These are phyloP conservation scores for Lamprologus tigripictilis DNA, from an alignment of 2,113 vertebrate genomes.

Conservation along the genomic window DNA sequence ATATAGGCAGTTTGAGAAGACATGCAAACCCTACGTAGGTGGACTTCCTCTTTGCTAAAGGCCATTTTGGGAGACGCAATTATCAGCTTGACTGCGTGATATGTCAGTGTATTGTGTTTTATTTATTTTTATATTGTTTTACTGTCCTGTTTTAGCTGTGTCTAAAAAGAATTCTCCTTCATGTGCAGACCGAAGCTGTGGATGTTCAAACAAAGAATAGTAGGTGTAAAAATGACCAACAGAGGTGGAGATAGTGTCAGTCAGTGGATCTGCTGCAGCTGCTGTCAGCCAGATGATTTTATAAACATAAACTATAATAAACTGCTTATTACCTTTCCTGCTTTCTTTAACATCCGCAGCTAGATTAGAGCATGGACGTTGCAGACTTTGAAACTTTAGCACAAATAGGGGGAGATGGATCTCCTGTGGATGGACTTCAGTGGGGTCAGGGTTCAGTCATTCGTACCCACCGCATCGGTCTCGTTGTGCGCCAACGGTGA, in stretches of 20 bases:
- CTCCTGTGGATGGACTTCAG: neutral
- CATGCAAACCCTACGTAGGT: neutral
- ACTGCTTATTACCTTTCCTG: neutral
- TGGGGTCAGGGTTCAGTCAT: accelerated
- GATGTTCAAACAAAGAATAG: neutral
- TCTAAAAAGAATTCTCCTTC: neutral
- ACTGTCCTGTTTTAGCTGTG: neutral
- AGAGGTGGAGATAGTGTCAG: neutral
- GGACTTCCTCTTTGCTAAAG: neutral
- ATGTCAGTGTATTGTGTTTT: neutral
- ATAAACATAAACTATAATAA: neutral
- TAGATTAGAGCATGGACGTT: neutral
- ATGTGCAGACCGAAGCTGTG: neutral
- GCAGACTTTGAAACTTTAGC: neutral
- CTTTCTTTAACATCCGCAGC: neutral
- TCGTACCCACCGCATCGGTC: accelerated
- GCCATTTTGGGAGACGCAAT: neutral
- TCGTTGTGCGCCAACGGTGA: accelerated
- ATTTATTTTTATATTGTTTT: neutral
- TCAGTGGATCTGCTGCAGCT: neutral
- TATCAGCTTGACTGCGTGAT: neutral
- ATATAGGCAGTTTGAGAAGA: neutral
- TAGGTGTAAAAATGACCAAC: neutral
- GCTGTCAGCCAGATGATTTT: neutral
- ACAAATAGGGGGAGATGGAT: neutral